phyloP scores from a whole-genome alignment of 2,888 invertebrate genomes.

The Rhogogaster chlorosoma region DNA sequence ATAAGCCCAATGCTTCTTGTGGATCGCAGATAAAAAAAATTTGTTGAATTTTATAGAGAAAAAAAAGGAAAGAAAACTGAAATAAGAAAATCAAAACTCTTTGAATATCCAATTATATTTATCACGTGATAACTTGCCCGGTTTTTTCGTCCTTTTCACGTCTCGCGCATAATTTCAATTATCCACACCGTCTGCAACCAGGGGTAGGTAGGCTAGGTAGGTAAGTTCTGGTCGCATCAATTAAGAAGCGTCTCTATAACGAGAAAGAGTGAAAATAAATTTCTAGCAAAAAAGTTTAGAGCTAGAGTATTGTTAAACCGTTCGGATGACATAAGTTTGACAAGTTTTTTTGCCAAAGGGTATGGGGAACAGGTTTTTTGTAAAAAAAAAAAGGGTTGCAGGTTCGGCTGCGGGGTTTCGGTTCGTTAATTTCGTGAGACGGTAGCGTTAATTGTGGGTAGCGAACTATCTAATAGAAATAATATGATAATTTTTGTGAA shows the following conservation, averaged over 20 bases:
- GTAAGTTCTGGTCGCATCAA: conserved; percentile 60
- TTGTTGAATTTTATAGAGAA: neutral
- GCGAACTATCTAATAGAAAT: conserved; percentile 75
- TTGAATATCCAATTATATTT: conserved; percentile 72
- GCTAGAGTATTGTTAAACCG: conserved; percentile 65
- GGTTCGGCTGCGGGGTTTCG: conserved; percentile 62
- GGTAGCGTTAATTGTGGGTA: conserved; percentile 75
- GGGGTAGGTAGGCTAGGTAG: neutral
- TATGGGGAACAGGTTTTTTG: conserved; percentile 67
- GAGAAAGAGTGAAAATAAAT: conserved; percentile 57
- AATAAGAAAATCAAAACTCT: conserved; percentile 59
- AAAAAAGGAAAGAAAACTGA: neutral
- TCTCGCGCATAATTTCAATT: conserved; percentile 75
- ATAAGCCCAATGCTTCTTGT: neutral
- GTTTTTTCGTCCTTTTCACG: conserved; percentile 59
- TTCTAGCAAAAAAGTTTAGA: conserved; percentile 59
- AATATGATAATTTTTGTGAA: conserved; percentile 73
- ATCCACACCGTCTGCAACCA: conserved; percentile 62
- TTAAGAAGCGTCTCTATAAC: conserved; percentile 49
- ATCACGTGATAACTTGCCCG: conserved; percentile 69
- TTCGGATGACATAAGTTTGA: conserved; percentile 60
- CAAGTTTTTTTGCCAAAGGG: conserved; percentile 52
- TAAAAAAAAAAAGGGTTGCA: conserved; percentile 53
- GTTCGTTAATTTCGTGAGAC: conserved; percentile 74
- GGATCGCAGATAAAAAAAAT: neutral